A percentile compares a stretch with the other conserved stretches of the same genome.
phyloP scores from a whole-genome alignment of 35 echinoderm and acorn worm species.

The Diadema setosum region DNA sequence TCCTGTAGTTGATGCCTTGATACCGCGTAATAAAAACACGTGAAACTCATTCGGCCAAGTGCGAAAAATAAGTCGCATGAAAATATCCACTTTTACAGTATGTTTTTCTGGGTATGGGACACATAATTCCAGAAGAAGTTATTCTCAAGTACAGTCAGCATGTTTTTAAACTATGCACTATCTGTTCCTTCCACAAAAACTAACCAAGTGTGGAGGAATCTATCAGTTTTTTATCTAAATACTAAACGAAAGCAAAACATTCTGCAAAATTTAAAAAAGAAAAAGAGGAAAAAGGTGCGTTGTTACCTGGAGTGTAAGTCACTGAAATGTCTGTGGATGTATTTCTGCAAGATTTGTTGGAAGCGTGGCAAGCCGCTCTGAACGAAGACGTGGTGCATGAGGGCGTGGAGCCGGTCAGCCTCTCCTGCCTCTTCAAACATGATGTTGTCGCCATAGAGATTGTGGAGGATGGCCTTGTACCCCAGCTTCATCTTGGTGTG shows the following conservation, averaged over 20 bases:
- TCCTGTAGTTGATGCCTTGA: no score
- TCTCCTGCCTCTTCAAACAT: slow-evolving; percentile 75
- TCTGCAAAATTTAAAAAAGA: background rate
- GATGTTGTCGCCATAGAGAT: slow-evolving; percentile 89
- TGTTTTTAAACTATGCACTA: no score
- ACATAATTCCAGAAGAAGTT: no score
- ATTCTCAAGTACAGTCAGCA: no score
- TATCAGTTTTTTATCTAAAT: background rate
- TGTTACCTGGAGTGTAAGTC: slow-evolving; percentile 44
- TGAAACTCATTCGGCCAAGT: no score
- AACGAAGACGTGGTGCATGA: slow-evolving; percentile 76
- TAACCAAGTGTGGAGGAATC: background rate
- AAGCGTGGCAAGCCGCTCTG: slow-evolving; percentile 49
- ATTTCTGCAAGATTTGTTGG: slow-evolving; percentile 46
- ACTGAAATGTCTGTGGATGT: slow-evolving; percentile 77
- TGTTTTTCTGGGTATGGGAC: no score
- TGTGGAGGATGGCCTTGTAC: slow-evolving; percentile 81
- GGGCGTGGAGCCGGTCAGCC: slow-evolving; percentile 49
- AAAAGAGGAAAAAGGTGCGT: background rate
- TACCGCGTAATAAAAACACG: no score
- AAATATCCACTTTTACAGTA: no score
- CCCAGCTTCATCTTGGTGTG: slow-evolving; percentile 67
- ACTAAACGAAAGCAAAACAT: background rate
- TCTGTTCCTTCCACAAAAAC: background rate
- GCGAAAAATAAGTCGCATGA: no score